Evolutionary conservation across 1,140 invertebrate species (phyloP), one percentile per base, ranked within the genome.

Genomic region (Philotrypesis tridentata): DNA sequence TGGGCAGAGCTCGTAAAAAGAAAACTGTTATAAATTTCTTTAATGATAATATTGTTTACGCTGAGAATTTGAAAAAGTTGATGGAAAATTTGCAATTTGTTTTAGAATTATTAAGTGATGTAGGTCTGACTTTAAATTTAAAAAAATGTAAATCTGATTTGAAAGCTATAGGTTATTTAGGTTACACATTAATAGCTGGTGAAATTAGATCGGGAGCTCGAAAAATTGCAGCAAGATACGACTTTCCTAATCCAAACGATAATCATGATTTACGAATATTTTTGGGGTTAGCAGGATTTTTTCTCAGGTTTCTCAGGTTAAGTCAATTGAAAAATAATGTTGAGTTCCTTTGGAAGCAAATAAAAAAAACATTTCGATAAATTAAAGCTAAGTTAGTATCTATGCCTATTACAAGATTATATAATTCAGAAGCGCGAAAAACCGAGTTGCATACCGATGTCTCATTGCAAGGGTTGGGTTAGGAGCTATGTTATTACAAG

Each of bases 261-360:
- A 29, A 40, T n/a, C n/a, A n/a, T n/a, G 21, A 37, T 71, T 21
- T 93, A 8, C 78, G 88, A 65, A 75, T 82, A 76, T 91, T 92
- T 79, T 78, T 92, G 25, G 92, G 92, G 37, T 79, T 93, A n/a
- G 79, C 84, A 8, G 83, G 85, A 40, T 91, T 87, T 76, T 90
- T 90, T 84, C 83, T 86, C 37, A 74, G 85, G 75, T 91, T 90
- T 83, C 14, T n/a, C 71, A 0, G 29, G 65, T 8, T 3, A 2
- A 72, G 80, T 14, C 65, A 68, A n/a, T n/a, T n/a, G n/a, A n/a
- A n/a, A n/a, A n/a, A n/a, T n/a, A n/a, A n/a, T n/a, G n/a, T n/a
- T n/a, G n/a, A n/a, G n/a, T n/a, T n/a, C n/a, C n/a, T n/a, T n/a
- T n/a, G n/a, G n/a, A n/a, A n/a, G n/a, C n/a, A n/a, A n/a, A n/a